Conservation (phyloP, 1,140 invertebrate species). For the Bombyx mandarina region DNA sequence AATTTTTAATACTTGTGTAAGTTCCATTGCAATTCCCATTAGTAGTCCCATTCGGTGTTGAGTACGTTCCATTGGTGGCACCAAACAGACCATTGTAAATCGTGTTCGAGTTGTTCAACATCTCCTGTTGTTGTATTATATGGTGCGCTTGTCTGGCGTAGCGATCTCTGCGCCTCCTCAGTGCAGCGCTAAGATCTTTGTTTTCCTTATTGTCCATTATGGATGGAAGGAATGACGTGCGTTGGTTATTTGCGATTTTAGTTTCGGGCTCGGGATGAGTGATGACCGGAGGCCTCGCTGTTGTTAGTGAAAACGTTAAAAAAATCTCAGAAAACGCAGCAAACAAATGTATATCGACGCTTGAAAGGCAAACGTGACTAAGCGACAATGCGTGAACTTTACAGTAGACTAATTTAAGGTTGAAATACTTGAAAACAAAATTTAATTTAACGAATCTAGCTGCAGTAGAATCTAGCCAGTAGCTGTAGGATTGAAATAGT, state of each 20-base stretch:
- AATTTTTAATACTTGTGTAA: slow-evolving; percentile 16
- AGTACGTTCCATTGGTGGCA: slow-evolving; percentile 14
- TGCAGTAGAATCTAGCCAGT: no score
- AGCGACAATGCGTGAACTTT: no score
- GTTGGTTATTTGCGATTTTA: slow-evolving; percentile 31
- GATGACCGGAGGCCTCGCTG: slow-evolving; percentile 38
- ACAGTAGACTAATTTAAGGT: no score
- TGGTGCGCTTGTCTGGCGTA: slow-evolving; percentile 49
- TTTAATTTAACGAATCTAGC: no score
- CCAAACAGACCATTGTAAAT: slow-evolving; percentile 35
- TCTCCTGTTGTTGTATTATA: slow-evolving; percentile 47
- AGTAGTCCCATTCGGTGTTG: slow-evolving; percentile 15
- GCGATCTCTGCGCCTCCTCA: slow-evolving; percentile 44
- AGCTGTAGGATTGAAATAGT: no score
- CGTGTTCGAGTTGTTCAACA: slow-evolving; percentile 39
- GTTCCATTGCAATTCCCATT: slow-evolving; percentile 20
- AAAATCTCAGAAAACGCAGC: not conserved
- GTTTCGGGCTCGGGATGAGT: slow-evolving; percentile 33
- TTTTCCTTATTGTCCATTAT: slow-evolving; percentile 49
- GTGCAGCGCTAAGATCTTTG: slow-evolving; percentile 42
- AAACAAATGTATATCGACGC: not conserved
- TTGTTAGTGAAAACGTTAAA: slow-evolving; percentile 36
- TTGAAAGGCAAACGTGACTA: no score
- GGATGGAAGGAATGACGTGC: slow-evolving; percentile 28
- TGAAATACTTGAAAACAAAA: no score